Percentiles rank a stretch among this genome's conserved stretches.
phyloP scores from a whole-genome alignment of 2,888 invertebrate genomes.

The Latrodectus hesperus region DNA sequence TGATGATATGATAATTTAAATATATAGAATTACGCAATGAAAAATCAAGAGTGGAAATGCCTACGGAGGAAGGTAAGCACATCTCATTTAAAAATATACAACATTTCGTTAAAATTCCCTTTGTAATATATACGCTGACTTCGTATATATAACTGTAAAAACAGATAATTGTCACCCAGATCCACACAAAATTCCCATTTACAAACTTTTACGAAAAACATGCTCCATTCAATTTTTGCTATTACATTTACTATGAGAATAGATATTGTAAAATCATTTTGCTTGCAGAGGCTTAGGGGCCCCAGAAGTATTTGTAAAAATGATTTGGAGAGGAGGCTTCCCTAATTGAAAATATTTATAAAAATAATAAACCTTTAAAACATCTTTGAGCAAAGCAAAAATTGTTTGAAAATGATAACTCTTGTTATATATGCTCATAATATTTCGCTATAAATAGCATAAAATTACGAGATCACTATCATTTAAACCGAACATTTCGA shows the following conservation, averaged over 20 bases:
- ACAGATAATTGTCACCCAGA: background rate
- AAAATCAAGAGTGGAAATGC: background rate
- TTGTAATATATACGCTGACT: slow-evolving; percentile 7
- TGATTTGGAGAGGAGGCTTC: background rate
- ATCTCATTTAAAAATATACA: background rate
- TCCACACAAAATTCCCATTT: background rate
- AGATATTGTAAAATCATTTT: background rate
- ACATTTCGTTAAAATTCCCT: background rate
- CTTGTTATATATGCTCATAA: too few relatives aligned
- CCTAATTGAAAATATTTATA: background rate
- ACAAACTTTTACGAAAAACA: slow-evolving; percentile 4
- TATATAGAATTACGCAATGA: background rate
- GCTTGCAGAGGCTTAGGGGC: background rate
- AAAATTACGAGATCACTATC: background rate
- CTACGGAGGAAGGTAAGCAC: background rate
- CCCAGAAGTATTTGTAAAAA: background rate
- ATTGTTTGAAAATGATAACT: background rate
- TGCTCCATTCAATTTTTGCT: slow-evolving; percentile 7
- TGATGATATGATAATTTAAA: background rate
- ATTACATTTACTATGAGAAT: background rate
- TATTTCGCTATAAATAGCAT: background rate
- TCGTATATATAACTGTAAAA: slow-evolving; percentile 10
- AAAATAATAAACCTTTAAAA: background rate
- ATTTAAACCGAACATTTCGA: too few relatives aligned
- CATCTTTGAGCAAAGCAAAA: background rate